A percentile compares a stretch with the other conserved stretches of the same genome.
Evolutionary conservation across 2,113 vertebrate species (phyloP).

Genomic region (Balaenoptera acutorostrata): DNA sequence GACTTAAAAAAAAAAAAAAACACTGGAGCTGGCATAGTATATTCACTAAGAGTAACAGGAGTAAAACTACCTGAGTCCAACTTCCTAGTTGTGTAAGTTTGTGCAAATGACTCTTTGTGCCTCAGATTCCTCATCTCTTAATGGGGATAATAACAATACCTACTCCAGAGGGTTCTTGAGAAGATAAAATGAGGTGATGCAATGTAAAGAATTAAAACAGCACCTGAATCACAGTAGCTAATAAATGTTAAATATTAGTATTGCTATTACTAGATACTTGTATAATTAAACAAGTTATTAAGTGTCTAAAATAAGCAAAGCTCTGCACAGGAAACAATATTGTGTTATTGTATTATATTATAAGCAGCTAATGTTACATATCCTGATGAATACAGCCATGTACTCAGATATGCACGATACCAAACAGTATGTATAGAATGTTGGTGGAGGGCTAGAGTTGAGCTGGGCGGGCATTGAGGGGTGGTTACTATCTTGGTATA

Average conservation of each 20-base stretch:
- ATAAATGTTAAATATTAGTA: neutral
- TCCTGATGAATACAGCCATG: neutral
- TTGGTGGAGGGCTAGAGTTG: neutral
- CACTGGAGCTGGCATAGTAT: neutral
- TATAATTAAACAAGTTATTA: neutral
- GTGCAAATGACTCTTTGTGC: neutral
- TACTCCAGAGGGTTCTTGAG: neutral
- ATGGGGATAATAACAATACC: neutral
- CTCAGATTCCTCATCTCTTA: neutral
- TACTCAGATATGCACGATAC: neutral
- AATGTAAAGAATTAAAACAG: neutral
- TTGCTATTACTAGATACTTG: neutral
- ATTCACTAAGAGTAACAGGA: neutral
- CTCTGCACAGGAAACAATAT: neutral
- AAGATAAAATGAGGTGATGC: neutral
- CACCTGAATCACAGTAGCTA: neutral
- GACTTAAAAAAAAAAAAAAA: neutral
- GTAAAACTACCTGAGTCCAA: neutral
- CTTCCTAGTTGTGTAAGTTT: neutral
- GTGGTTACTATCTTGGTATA: neutral
- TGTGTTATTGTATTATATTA: neutral
- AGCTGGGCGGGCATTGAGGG: neutral
- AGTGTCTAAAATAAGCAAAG: neutral
- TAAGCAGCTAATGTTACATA: neutral
- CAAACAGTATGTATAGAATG: neutral